phyloP scores from a whole-genome alignment of 2,113 vertebrate genomes.

The Lagopus muta region DNA sequence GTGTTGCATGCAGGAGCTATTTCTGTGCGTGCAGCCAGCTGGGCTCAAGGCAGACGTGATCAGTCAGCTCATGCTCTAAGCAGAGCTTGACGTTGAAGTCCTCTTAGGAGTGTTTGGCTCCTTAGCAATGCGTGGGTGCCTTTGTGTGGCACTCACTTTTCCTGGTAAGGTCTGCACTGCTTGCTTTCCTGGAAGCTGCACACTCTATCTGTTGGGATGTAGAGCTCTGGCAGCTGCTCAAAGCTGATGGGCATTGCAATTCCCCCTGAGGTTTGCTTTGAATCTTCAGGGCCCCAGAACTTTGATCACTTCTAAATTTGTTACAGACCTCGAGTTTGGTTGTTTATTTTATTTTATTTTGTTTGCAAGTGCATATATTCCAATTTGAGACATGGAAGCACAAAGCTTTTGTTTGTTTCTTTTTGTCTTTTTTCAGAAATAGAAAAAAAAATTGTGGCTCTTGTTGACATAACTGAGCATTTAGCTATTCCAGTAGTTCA shows the following conservation, averaged over 20 bases:
- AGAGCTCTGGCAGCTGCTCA: neutral
- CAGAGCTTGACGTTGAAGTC: neutral
- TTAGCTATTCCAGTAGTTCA: neutral
- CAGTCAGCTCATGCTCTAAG: neutral
- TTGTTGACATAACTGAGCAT: neutral
- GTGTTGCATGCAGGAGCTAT: neutral
- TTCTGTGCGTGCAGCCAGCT: neutral
- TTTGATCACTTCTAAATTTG: neutral
- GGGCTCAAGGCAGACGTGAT: neutral
- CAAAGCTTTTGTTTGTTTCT: too few species aligned
- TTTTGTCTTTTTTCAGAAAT: neutral
- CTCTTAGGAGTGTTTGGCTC: neutral
- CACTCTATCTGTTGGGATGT: neutral
- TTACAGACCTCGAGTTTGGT: neutral
- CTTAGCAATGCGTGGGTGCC: neutral
- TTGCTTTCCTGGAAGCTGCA: neutral
- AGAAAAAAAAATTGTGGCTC: neutral
- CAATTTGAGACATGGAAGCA: neutral
- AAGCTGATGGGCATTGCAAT: neutral
- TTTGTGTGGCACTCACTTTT: neutral
- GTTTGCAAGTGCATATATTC: neutral
- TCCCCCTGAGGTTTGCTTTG: neutral
- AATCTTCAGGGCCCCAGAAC: neutral
- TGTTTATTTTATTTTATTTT: neutral
- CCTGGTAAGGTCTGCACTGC: neutral